phyloP scores from a whole-genome alignment of 2,113 vertebrate species.

The Notothenia coriiceps region DNA sequence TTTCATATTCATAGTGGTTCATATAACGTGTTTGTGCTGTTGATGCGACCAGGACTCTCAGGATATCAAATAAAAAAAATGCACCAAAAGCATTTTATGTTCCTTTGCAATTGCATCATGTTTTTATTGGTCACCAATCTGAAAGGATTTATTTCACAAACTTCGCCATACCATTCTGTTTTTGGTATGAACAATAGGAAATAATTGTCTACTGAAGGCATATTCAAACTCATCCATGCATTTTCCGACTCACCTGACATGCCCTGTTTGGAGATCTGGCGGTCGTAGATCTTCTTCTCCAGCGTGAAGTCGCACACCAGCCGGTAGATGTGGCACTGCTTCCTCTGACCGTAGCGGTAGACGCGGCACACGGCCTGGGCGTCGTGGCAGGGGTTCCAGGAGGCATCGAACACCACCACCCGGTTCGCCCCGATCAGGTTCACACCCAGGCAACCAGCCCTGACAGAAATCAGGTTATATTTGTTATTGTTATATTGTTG shows the following conservation, averaged over 20 bases:
- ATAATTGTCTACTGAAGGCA: background rate
- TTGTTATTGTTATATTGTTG: background rate
- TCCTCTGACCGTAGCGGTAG: conserved; percentile 96
- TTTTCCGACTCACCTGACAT: conserved; percentile 90
- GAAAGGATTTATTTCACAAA: background rate
- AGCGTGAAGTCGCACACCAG: conserved; percentile 96
- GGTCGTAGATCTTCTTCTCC: conserved; percentile 98
- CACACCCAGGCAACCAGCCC: conserved; percentile 95
- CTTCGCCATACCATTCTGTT: background rate
- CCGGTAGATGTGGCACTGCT: conserved; percentile 93
- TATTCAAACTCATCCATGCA: background rate
- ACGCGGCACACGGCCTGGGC: conserved; percentile 96
- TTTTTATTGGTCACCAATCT: background rate
- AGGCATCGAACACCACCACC: conserved; percentile 96
- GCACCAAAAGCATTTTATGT: background rate
- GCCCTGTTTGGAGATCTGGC: conserved; percentile 97
- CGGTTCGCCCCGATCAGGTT: conserved; percentile 97
- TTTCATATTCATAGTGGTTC: too few species aligned
- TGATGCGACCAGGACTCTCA: background rate
- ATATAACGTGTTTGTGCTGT: background rate
- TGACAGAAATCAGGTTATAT: conserved; percentile 50
- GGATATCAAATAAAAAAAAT: background rate
- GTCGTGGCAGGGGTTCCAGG: conserved; percentile 97
- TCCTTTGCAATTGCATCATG: background rate
- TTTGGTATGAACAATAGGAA: background rate